phyloP scores from a whole-genome alignment of 2,797 vertebrate genomes.

The Myotis findleyi region DNA sequence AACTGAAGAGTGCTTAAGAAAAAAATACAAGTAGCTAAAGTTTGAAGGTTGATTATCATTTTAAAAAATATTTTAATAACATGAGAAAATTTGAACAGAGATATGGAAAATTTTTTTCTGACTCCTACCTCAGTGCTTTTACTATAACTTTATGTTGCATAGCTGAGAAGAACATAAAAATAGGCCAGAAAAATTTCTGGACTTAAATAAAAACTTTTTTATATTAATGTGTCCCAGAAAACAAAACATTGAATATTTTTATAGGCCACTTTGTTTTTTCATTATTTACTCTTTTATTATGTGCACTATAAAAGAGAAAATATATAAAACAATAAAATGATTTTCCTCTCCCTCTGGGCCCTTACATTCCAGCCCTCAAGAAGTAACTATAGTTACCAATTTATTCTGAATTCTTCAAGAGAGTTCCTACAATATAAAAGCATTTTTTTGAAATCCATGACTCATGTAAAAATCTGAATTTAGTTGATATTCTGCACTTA shows the following conservation, averaged over 20 bases:
- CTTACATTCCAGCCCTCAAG: neutral
- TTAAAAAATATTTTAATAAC: neutral
- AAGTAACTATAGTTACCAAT: neutral
- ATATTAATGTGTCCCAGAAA: neutral
- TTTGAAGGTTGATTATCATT: neutral
- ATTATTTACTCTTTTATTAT: neutral
- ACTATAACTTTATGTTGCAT: neutral
- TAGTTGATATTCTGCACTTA: neutral
- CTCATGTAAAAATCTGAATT: neutral
- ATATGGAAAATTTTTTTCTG: neutral
- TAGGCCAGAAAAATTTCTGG: neutral
- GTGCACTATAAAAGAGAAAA: neutral
- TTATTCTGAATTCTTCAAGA: neutral
- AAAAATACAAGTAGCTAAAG: neutral
- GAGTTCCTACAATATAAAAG: neutral
- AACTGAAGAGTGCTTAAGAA: neutral
- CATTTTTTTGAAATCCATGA: neutral
- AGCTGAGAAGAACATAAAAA: neutral
- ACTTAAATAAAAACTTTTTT: neutral
- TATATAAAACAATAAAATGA: neutral
- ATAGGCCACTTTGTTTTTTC: neutral
- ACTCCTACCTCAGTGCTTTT: neutral
- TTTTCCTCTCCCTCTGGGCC: neutral
- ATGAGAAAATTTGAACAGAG: neutral
- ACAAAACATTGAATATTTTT: neutral